A percentile compares a stretch with the other conserved stretches of the same genome.
These are phyloP conservation scores for Ochlodes sylvanus DNA, from an alignment of 2,888 invertebrate genomes.

Conservation along the genomic window DNA sequence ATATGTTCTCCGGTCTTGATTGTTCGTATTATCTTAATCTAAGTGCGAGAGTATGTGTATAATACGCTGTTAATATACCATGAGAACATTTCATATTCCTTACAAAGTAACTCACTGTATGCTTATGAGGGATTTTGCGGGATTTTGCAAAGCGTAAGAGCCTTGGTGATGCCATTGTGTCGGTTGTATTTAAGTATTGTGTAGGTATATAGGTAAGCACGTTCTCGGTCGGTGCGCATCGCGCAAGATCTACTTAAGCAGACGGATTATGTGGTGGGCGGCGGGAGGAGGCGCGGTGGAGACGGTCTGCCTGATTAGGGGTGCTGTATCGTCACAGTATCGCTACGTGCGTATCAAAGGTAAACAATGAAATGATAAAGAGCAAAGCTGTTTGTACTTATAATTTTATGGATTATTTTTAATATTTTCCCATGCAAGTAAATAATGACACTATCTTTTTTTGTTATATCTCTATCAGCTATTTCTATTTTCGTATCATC, in stretches of 20 bases:
- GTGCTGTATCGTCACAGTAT: background rate
- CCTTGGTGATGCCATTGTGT: constrained; percentile 1
- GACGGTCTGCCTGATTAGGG: background rate
- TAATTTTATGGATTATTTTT: too few relatives aligned
- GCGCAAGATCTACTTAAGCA: constrained; percentile 16
- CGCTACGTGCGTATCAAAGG: background rate
- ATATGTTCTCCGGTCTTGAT: too few relatives aligned
- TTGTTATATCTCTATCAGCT: too few relatives aligned
- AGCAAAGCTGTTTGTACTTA: too few relatives aligned
- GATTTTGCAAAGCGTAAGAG: constrained; percentile 1
- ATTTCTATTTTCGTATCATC: too few relatives aligned
- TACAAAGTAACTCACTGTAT: background rate
- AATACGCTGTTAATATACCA: too few relatives aligned
- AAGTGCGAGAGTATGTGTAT: too few relatives aligned
- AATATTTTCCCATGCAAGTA: too few relatives aligned
- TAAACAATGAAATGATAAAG: background rate
- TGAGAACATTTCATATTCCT: background rate
- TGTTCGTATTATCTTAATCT: background rate
- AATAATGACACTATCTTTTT: too few relatives aligned
- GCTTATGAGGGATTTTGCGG: background rate
- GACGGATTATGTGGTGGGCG: constrained; percentile 23
- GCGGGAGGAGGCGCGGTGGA: too few relatives aligned
- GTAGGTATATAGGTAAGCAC: background rate
- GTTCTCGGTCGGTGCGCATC: background rate
- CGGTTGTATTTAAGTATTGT: constrained; percentile 10